Base-by-base conservation (phyloP, 2,797 vertebrate genomes). In the Ceryle rudis region DNA sequence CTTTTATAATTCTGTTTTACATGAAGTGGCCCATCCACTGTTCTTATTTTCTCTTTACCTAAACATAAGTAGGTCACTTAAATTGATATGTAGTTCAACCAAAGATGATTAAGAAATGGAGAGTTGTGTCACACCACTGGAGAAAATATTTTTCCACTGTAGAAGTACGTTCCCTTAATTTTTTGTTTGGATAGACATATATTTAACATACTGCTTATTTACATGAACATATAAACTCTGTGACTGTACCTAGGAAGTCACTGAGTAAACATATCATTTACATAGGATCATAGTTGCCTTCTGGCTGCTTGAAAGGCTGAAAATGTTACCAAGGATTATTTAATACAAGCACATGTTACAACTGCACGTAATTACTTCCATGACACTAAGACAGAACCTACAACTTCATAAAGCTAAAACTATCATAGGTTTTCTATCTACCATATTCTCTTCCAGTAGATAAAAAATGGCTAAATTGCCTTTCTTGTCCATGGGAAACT, bases 361-460 rank as follows among this genome's bases (percentile, higher is more conserved):
- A 78, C 37, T 81, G 29, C 60, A 46, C 1, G 1, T 46, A 91
- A 78, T 87, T 81, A 87, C 62, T 88, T 64, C 79, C 22, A 41
- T 66, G 67, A 82, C 67, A 72, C 73, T 91, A 81, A 91, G 84
- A 90, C 70, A 75, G 67, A 65, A 54, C 20, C 47, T 73, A 78
- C 54, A 95, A 64, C 79, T 86, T 82, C 58, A 91, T 83, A 93
- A 96, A 91, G 41, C 84, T 5, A 91, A 80, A 80, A 33, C 57
- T 52, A 41, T 79, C 81, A 65, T 1, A 79, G 65, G 35, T 71
- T 60, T 73, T 66, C 69, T 62, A n/a, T 20, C 42, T 55, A 35
- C 51, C 64, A 14, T 54, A 64, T 73, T 88, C 39, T 92, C 66
- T 57, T 82, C 62, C 60, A 81, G 65, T 52, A 75, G 71, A 79